Evolutionary conservation across 2,113 vertebrate species (phyloP), one percentile per base, ranked within the genome.

Genomic region (Petroica traversi): DNA sequence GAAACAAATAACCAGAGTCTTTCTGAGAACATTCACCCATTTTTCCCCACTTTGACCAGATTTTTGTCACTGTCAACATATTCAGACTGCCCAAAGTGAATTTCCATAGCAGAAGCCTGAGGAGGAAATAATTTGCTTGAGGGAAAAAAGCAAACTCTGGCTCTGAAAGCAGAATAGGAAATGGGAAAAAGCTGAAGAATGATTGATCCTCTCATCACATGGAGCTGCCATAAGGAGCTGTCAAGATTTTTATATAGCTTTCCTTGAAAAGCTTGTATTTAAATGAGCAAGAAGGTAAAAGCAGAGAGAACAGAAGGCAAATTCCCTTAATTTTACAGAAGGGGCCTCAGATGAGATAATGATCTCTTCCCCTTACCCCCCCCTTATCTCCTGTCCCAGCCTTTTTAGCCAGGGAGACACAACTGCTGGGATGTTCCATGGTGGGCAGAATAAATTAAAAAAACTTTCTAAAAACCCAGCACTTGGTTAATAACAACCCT

Each of bases 151-250:
- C 58, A 49, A 83, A 85, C 34, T 41, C 18, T 51, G 51, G 51
- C 52, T 75, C 38, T 5, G 36, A 46, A 82, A 24, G 5, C 57
- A 89, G 36, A 26, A 16, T 0, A 62, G 5, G 71, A 79, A 78
- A 78, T 18, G 29, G 19, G 62, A 5, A 55, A 68, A 23, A 75
- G 29, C 48, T 78, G 28, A 25, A 34, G 41, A 26, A 41, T 23
- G 8, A 22, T 49, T 64, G 51, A 33, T 91, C 69, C 62, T 41
- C 79, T 19, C 45, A 3, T 78, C 64, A 38, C 72, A 68, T 6
- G 29, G 78, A 88, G 17, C 71, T 62, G 71, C 74, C 82, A 71
- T 9, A 49, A 79, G 89, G 62, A 48, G 54, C 89, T 76, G 67
- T 38, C 75, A 38, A 25, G 62, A 29, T 12, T 79, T 85, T 88